Evolutionary conservation across 1,140 invertebrate species (phyloP), one percentile per base, ranked within the genome.

Genomic region (Ceratitis capitata): DNA sequence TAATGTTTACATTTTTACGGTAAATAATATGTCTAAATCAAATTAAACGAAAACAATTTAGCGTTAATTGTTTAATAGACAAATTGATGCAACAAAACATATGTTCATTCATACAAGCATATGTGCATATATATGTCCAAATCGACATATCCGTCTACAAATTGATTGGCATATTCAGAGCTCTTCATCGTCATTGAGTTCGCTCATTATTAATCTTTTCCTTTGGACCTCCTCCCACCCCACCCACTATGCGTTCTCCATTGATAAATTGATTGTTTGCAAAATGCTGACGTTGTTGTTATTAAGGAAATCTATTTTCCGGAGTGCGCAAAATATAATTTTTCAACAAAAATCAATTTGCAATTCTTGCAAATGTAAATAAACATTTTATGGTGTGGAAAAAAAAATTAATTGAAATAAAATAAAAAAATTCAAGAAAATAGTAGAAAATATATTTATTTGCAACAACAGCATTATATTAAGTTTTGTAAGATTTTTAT

Each of bases 301-400:
- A 78, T 78, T 23, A 19, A 19, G 39, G 69, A 78, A 42, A 78
- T 47, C 19, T 10, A 78, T 78, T 78, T 78, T 78, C 69, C 42
- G 69, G 39, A 39, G 32, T 32, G 39, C 26, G 69, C 35, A 26
- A 42, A 78, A 78, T 78, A 23, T 4, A n/a, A 56, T 5, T 9
- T 56, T 56, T 56, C 23, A 1, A 6, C 23, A 7, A 53, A 6
- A 35, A 69, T 39, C 61, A 23, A n/a, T 78, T 78, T 7, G 39
- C 69, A 78, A n/a, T 45, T 42, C 39, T 35, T 23, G n/a, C 19
- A 9, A 78, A 2, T 26, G 39, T 19, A 78, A 78, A 78, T 78
- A 78, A 78, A 78, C 39, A 78, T 19, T 35, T n/a, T n/a, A n/a
- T n/a, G n/a, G n/a, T n/a, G n/a, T n/a, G n/a, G n/a, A n/a, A n/a